These are phyloP conservation scores for Nesoenas mayeri DNA, from an alignment of 2,113 vertebrate species.

Conservation along the genomic window DNA sequence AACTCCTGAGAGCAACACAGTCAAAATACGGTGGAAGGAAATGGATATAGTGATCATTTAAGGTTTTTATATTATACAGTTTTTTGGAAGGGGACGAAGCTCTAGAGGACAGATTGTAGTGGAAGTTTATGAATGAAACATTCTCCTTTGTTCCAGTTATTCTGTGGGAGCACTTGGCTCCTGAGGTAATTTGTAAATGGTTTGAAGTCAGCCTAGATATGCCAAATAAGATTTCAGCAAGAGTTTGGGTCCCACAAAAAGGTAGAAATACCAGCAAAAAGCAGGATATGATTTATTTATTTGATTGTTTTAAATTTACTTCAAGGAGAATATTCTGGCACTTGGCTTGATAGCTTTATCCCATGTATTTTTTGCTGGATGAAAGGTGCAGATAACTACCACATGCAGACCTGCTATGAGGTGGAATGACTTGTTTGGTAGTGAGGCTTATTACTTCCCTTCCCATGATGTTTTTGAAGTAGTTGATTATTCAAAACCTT, in stretches of 20 bases:
- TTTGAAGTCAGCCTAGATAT: not conserved
- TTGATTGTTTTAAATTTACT: not conserved
- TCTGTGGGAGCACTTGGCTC: not conserved
- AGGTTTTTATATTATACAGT: not conserved
- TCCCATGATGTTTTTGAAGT: not conserved
- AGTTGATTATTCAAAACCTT: constrained; percentile 15
- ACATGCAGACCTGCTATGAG: not conserved
- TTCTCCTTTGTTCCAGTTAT: not conserved
- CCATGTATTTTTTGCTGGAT: not conserved
- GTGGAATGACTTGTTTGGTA: not conserved
- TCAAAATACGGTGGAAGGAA: not conserved
- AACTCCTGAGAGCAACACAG: not conserved
- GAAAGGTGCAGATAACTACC: not conserved
- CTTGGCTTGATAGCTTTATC: not conserved
- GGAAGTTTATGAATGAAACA: not conserved
- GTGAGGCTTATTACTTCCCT: not conserved
- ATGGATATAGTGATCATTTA: not conserved
- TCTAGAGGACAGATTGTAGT: not conserved
- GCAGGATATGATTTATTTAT: not conserved
- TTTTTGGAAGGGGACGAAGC: not conserved
- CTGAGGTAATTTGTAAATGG: not conserved
- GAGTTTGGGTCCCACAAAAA: not conserved
- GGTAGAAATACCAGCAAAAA: not conserved
- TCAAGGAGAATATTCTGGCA: not conserved
- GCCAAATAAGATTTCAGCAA: not conserved